Evolutionary conservation across 2,797 vertebrate species (phyloP).

Genomic region (Halcyon smyrnensis): DNA sequence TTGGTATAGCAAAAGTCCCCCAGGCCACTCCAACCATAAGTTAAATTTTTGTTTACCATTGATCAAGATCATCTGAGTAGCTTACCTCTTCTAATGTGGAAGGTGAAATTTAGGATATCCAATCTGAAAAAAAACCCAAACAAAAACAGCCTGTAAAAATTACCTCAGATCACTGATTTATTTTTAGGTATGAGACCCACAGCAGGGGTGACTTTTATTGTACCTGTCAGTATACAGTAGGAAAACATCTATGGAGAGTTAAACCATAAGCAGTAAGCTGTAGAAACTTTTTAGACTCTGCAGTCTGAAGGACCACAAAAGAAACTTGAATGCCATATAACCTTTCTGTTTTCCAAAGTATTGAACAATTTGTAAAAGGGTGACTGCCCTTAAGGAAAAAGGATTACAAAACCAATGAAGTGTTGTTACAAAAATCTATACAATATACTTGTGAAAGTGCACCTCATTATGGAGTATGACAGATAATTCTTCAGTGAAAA

Average conservation of each 20-base stretch:
- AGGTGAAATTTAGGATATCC: background rate
- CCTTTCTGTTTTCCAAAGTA: slow-evolving; percentile 27
- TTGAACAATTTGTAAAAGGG: background rate
- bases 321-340: background rate
- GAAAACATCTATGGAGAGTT: background rate
- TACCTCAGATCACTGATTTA: background rate
- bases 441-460: slow-evolving; percentile 33
- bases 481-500: slow-evolving; percentile 55
- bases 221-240: background rate
- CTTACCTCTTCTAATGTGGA: background rate
- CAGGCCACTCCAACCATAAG: background rate
- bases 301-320: background rate
- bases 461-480: slow-evolving; percentile 46
- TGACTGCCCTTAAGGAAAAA: slow-evolving; percentile 24
- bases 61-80: background rate
- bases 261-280: background rate
- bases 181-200: background rate
- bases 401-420: slow-evolving; percentile 42
- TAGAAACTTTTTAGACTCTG: background rate
- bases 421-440: slow-evolving; percentile 63
- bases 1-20: background rate
- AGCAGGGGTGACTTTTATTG: background rate
- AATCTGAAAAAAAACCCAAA: background rate
- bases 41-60: background rate
- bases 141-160: background rate